phyloP scores from a whole-genome alignment of 2,888 invertebrate genomes.

The Lasioglossum villosulum region DNA sequence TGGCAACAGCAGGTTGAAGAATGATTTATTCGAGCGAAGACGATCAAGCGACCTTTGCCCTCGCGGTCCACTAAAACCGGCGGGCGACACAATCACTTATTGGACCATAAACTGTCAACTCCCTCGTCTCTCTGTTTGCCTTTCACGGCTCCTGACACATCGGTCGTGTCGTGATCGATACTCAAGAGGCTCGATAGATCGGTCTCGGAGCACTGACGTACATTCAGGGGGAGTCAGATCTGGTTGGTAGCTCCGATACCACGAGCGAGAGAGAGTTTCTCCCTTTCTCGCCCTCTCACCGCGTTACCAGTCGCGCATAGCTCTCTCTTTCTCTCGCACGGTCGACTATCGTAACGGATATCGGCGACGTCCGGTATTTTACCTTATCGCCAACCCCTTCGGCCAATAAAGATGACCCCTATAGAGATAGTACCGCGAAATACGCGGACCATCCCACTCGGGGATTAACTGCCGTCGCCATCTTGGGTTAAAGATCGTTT shows the following conservation, averaged over 20 bases:
- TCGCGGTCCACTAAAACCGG: slow-evolving; percentile 24
- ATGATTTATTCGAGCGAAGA: not conserved
- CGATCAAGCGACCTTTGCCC: slow-evolving; percentile 25
- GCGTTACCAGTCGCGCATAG: slow-evolving; percentile 6
- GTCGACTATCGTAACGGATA: slow-evolving; percentile 72
- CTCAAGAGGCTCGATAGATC: slow-evolving; percentile 54
- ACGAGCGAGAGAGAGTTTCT: slow-evolving; percentile 35
- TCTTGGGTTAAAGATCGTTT: slow-evolving; percentile 75
- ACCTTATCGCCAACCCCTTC: slow-evolving; percentile 78
- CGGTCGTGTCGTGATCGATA: slow-evolving; percentile 50
- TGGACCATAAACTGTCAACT: slow-evolving; percentile 49
- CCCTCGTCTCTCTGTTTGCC: slow-evolving; percentile 41
- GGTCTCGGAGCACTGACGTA: slow-evolving; percentile 44
- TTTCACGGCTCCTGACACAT: slow-evolving; percentile 28
- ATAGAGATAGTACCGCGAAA: slow-evolving; percentile 77
- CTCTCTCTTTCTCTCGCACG: slow-evolving; percentile 40
- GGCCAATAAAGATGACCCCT: slow-evolving; percentile 79
- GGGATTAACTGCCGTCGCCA: slow-evolving; percentile 76
- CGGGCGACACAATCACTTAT: slow-evolving; percentile 53
- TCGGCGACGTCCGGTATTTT: slow-evolving; percentile 76
- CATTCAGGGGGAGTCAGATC: slow-evolving; percentile 47
- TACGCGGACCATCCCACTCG: slow-evolving; percentile 74
- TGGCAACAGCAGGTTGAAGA: not conserved
- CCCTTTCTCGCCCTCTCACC: slow-evolving; percentile 32
- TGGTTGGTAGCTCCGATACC: slow-evolving; percentile 54